Evolutionary conservation across 2,888 invertebrate genomes (phyloP), one percentile per base, ranked within the genome.

Genomic region (Ceramica pisi): DNA sequence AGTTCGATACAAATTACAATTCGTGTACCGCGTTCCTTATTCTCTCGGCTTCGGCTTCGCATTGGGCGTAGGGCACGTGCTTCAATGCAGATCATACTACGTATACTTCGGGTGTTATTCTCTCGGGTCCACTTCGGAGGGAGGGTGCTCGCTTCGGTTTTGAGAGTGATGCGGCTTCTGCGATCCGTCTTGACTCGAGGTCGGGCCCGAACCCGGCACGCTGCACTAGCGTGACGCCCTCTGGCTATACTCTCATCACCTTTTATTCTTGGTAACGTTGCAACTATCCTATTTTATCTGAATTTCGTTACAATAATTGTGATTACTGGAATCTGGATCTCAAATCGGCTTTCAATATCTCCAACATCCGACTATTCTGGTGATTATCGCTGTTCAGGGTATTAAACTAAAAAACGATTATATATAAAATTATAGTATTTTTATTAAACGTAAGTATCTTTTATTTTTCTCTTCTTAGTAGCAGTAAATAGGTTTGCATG

Each of bases 261-360:
- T 7, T 12, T 23, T 35, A 19, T 26, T 26, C 16, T 53, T 38
- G 12, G 16, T n/a, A 31, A 31, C 31, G 31, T 31, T 5, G 44
- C 46, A 50, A 16, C n/a, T 41, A 6, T 14, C 10, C n/a, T 76
- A 38, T 44, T 67, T 0, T 55, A 44, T 46, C 2, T 23, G 10
- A 26, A 53, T 51, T 7, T 23, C 53, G 23, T 35, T 10, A 51
- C 31, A 14, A 31, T 66, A 53, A 69, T 66, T 69, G 62, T 63
- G 62, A 80, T n/a, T n/a, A n/a, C 53, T 53, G 48, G n/a, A n/a
- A n/a, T n/a, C 41, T 68, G 41, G 69, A 80, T 78, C 66, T 69
- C 66, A 67, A 75, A 75, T 80, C 51, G 60, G 60, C 76, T 80
- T 80, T 80, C 76, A 80, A 63, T 46, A 69, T 78, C 66, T 75